These are phyloP conservation scores for Steinernema scapterisci DNA, from an alignment of 2,888 invertebrate species.

Conservation along the genomic window DNA sequence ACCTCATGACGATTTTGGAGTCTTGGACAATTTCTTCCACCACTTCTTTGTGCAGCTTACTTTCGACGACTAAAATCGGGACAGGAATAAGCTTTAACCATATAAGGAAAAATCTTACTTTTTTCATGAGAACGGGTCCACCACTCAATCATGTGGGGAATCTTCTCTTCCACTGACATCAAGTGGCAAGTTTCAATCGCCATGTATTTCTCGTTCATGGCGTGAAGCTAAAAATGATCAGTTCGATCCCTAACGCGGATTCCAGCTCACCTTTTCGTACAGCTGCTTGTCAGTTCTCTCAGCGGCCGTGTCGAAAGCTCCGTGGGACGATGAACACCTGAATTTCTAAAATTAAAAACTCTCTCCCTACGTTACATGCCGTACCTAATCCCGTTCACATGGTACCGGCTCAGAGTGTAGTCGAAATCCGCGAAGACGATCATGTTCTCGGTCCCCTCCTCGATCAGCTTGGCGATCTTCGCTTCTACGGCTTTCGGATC, in stretches of 20 bases:
- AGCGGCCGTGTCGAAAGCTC: slow-evolving; percentile 63
- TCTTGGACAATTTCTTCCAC: slow-evolving; percentile 67
- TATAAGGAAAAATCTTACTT: slow-evolving; percentile 42
- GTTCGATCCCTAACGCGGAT: too few relatives aligned
- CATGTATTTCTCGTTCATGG: slow-evolving; percentile 55
- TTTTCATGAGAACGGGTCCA: slow-evolving; percentile 68
- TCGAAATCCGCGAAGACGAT: slow-evolving; percentile 66
- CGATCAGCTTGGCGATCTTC: slow-evolving; percentile 49
- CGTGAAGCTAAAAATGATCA: slow-evolving; percentile 41
- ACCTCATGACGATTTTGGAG: slow-evolving; percentile 38
- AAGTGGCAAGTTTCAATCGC: slow-evolving; percentile 69
- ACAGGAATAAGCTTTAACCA: background rate
- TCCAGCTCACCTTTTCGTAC: slow-evolving; percentile 40
- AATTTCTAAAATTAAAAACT: too few relatives aligned
- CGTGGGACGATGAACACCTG: slow-evolving; percentile 62
- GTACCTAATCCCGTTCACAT: too few relatives aligned
- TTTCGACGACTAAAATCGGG: slow-evolving; percentile 43
- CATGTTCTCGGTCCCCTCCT: slow-evolving; percentile 39
- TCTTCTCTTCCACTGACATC: slow-evolving; percentile 69
- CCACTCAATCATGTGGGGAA: slow-evolving; percentile 71
- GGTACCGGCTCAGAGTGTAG: slow-evolving; percentile 58
- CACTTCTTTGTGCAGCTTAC: slow-evolving; percentile 64
- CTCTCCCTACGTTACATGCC: too few relatives aligned
- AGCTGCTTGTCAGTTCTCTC: slow-evolving; percentile 48
- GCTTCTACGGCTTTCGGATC: slow-evolving; percentile 46